Percentiles rank a stretch among this genome's conserved stretches.
These are phyloP conservation scores for Girardinus metallicus DNA, from an alignment of 2,797 vertebrate genomes.

Conservation along the genomic window DNA sequence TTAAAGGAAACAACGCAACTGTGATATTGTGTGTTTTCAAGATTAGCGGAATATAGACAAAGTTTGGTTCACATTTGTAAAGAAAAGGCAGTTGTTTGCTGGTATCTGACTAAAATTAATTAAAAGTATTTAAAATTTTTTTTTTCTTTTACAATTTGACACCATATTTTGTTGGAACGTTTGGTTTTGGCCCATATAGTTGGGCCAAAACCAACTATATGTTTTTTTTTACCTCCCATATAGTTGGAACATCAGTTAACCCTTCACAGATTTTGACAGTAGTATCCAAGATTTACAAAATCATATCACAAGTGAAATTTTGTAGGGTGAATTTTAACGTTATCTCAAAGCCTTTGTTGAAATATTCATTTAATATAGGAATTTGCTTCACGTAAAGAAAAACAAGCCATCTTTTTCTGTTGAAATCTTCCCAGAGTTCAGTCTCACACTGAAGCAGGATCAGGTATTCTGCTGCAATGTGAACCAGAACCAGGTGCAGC, in stretches of 20 bases:
- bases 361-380: slow-evolving; percentile 6
- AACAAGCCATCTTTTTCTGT: slow-evolving; percentile 6
- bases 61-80: too few species aligned
- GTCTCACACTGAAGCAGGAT: slow-evolving; percentile 10
- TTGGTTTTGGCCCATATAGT: neutral
- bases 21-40: too few species aligned
- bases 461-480: slow-evolving; percentile 1
- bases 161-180: neutral
- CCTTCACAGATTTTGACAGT: slow-evolving; percentile 4
- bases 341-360: slow-evolving; percentile 4
- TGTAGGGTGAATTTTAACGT: slow-evolving; percentile 2
- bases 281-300: slow-evolving; percentile 18
- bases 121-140: neutral
- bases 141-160: neutral
- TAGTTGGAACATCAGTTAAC: neutral
- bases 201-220: too few species aligned
- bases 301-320: slow-evolving; percentile 16
- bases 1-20: too few species aligned
- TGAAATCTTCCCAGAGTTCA: slow-evolving; percentile 1
- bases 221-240: neutral
- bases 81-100: neutral
- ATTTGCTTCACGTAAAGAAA: slow-evolving; percentile 13
- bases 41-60: too few species aligned
- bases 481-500: neutral
- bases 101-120: neutral